phyloP scores from a whole-genome alignment of 2,113 vertebrate genomes.

The Danionella cerebrum region DNA sequence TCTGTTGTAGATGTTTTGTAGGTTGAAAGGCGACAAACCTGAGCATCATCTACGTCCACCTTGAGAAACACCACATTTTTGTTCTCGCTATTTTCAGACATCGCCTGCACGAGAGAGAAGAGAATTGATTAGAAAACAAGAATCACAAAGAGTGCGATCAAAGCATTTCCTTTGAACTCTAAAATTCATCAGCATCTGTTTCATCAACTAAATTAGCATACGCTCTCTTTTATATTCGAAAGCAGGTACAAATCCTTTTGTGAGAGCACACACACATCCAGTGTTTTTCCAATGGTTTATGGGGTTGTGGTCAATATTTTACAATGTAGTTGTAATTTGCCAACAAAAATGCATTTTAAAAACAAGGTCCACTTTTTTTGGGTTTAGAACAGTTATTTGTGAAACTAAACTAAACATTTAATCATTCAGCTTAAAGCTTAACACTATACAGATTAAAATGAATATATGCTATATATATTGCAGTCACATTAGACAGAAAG shows the following conservation, averaged over 20 bases:
- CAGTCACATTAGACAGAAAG: no score
- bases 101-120: slow-evolving; percentile 46
- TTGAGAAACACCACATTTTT: slow-evolving; percentile 76
- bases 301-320: no score
- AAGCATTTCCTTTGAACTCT: neutral
- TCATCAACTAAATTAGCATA: slow-evolving; percentile 4
- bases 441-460: no score
- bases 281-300: neutral
- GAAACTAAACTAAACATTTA: no score
- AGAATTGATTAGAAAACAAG: neutral
- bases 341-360: no score
- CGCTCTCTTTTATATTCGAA: neutral
- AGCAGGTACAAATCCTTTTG: neutral
- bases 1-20: neutral
- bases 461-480: no score
- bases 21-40: slow-evolving; percentile 53
- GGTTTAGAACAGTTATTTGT: no score
- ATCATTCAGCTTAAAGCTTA: no score
- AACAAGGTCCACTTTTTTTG: no score
- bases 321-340: no score
- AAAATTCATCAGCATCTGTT: neutral
- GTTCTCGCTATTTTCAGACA: slow-evolving; percentile 54
- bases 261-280: no score
- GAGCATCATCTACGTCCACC: slow-evolving; percentile 83
- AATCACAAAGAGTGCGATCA: neutral